phyloP scores from a whole-genome alignment of 2,888 invertebrate species.

The Rhingia rostrata region DNA sequence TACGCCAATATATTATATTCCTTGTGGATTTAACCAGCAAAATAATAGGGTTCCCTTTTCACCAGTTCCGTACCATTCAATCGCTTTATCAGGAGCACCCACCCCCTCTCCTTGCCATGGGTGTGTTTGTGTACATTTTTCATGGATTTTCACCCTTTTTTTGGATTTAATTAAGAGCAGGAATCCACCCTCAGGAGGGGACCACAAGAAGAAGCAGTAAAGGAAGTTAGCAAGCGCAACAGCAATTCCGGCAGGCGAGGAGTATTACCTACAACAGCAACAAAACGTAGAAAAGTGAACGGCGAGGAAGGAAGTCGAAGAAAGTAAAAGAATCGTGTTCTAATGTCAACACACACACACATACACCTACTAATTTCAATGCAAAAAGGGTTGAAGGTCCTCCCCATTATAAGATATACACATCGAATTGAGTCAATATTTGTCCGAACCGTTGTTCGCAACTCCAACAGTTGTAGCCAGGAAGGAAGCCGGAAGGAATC shows the following conservation, averaged over 20 bases:
- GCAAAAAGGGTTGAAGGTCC: conserved; percentile 63
- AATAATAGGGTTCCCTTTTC: conserved; percentile 23
- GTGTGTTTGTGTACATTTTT: conserved; percentile 46
- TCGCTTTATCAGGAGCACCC: conserved; percentile 9
- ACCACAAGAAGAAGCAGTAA: conserved; percentile 4
- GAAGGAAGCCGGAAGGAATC: conserved; percentile 70
- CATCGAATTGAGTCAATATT: conserved; percentile 70
- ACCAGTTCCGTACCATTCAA: conserved; percentile 7
- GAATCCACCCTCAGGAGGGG: conserved; percentile 49
- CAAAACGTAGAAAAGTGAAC: conserved; percentile 18
- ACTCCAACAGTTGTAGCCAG: conserved; percentile 36
- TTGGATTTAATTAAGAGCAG: conserved; percentile 69
- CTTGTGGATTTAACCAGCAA: conserved; percentile 52
- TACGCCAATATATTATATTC: conserved; percentile 55
- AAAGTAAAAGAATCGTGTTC: conserved; percentile 62
- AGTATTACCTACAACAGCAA: conserved; percentile 32
- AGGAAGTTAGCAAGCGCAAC: conserved; percentile 55
- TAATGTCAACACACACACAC: conserved; percentile 56
- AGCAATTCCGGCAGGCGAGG: conserved; percentile 57
- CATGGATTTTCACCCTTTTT: conserved; percentile 70
- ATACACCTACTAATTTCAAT: neutral
- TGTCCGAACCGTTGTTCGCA: conserved; percentile 66
- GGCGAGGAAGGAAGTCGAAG: conserved; percentile 53
- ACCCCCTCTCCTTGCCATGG: neutral
- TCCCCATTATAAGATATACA: conserved; percentile 62